Conservation (phyloP, 2,113 vertebrate species). For the Gopherus evgoodei region DNA sequence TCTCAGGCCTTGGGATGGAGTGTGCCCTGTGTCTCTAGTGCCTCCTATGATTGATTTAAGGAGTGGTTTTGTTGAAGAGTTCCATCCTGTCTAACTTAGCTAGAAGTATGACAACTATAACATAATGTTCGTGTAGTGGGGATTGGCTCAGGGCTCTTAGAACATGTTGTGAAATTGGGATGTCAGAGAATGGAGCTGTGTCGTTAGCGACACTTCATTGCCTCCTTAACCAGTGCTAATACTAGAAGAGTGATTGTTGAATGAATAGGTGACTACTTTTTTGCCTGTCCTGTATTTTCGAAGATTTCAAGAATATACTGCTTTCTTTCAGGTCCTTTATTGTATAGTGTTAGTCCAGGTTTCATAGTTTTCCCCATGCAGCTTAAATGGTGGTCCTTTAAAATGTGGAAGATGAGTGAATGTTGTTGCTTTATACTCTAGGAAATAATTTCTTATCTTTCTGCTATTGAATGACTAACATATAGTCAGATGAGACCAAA, state of each 20-base stretch:
- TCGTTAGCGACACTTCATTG: neutral
- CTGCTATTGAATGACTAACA: no score
- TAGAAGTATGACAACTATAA: neutral
- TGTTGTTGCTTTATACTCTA: no score
- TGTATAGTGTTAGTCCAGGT: no score
- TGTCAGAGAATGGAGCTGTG: neutral
- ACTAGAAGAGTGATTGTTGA: neutral
- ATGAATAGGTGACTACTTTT: neutral
- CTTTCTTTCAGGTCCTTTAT: neutral
- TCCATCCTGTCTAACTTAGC: neutral
- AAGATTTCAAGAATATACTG: neutral
- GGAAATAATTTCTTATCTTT: no score
- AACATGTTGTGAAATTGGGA: neutral
- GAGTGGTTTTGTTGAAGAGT: neutral
- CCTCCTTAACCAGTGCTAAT: neutral
- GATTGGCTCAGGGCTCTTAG: neutral
- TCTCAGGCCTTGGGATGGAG: neutral
- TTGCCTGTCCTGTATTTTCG: neutral
- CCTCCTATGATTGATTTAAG: neutral
- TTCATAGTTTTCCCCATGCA: no score
- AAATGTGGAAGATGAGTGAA: no score
- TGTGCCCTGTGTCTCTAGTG: neutral
- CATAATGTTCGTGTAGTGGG: neutral
- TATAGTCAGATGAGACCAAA: no score
- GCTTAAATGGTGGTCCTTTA: no score